Evolutionary conservation across 2,113 vertebrate genomes (phyloP).

Genomic region (Microcebus tavaratra): DNA sequence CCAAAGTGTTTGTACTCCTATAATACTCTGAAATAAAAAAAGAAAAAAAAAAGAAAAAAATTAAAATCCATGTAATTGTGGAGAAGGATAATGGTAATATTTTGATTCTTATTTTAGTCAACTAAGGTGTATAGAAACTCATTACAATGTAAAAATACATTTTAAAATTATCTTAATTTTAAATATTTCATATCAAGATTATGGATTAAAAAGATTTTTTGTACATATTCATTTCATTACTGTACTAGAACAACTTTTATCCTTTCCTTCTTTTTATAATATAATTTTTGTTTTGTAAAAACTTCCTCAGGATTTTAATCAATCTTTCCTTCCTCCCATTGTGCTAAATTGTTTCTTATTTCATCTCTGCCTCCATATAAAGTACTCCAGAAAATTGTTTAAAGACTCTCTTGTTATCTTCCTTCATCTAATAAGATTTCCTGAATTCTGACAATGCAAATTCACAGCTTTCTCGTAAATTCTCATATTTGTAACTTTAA

Average conservation of each 20-base stretch:
- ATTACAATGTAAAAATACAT: background rate
- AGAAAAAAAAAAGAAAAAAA: too few species aligned
- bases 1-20: too few species aligned
- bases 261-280: conserved; percentile 18
- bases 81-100: too few species aligned
- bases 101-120: too few species aligned
- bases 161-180: conserved; percentile 23
- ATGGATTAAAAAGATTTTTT: background rate
- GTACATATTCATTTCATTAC: background rate
- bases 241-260: background rate
- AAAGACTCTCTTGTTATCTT: background rate
- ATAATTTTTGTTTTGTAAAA: conserved; percentile 2
- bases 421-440: background rate
- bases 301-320: background rate
- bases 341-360: background rate
- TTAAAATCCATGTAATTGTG: too few species aligned
- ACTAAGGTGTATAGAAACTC: too few species aligned
- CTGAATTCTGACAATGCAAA: background rate
- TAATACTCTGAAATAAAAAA: too few species aligned
- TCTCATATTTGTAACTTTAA: background rate
- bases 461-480: background rate
- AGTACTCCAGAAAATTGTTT: conserved; percentile 30
- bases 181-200: conserved; percentile 29
- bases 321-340: background rate
- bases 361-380: conserved; percentile 28